A percentile compares a stretch with the other conserved stretches of the same genome.
phyloP scores from a whole-genome alignment of 2,888 invertebrate genomes.

The Nasonia oneida region DNA sequence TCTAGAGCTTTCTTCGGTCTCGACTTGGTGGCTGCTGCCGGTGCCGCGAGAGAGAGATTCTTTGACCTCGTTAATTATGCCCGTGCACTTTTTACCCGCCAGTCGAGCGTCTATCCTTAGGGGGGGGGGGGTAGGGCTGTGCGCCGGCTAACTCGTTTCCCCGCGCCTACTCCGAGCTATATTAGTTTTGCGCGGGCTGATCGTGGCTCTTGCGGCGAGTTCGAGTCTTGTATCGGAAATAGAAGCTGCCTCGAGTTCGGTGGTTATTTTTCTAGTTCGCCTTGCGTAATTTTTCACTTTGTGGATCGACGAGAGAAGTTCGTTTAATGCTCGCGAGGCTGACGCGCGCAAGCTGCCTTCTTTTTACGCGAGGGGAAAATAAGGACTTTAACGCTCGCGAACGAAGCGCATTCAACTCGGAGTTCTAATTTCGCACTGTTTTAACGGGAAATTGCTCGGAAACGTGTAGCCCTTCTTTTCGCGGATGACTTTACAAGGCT shows the following conservation, averaged over 20 bases:
- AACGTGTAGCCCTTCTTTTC: background rate
- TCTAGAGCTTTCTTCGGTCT: constrained; percentile 28
- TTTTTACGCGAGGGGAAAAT: background rate
- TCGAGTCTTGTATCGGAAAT: background rate
- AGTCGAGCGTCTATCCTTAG: constrained; percentile 11
- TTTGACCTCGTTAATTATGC: constrained; percentile 53
- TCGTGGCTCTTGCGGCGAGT: background rate
- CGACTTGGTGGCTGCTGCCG: background rate
- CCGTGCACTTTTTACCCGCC: background rate
- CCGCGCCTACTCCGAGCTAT: background rate
- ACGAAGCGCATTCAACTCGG: constrained; percentile 1
- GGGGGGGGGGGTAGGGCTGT: background rate
- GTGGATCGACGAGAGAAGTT: background rate
- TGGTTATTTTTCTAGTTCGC: background rate
- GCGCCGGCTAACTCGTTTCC: background rate
- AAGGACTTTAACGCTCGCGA: constrained; percentile 16
- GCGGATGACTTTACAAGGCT: constrained; percentile 18
- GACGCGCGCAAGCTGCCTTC: background rate
- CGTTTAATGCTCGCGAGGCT: background rate
- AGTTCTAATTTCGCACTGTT: constrained; percentile 13
- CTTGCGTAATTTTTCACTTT: background rate
- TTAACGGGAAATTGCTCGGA: constrained; percentile 8
- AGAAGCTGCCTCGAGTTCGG: background rate
- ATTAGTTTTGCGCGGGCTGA: background rate
- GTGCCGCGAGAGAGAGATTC: constrained; percentile 10